A percentile compares a stretch with the other conserved stretches of the same genome.
Conservation (phyloP, 2,797 vertebrate genomes). For the Steatocranus sp. region DNA sequence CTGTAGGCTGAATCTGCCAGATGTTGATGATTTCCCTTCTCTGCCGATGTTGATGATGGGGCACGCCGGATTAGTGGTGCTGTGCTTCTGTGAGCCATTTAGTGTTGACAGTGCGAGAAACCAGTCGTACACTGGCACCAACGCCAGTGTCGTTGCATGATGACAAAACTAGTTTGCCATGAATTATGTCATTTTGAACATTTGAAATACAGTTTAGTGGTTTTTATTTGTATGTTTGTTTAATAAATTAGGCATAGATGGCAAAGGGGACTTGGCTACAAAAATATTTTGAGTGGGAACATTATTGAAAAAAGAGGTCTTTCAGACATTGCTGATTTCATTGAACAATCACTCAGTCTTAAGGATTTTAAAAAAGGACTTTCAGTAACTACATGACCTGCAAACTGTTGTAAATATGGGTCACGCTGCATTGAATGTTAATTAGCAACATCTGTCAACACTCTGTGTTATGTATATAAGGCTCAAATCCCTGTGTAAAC, state of each 20-base stretch:
- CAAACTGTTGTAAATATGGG: not conserved
- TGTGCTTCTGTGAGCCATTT: rapidly evolving
- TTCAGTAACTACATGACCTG: not conserved
- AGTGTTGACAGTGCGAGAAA: not conserved
- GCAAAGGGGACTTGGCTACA: not conserved
- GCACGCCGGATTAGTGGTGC: not conserved
- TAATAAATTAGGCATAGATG: not conserved
- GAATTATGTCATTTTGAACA: not conserved
- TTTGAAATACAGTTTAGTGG: rapidly evolving
- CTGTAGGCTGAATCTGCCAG: not conserved
- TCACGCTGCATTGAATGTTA: not conserved
- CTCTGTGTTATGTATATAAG: not conserved
- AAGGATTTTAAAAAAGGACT: not conserved
- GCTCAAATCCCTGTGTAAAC: not conserved
- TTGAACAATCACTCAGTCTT: not conserved
- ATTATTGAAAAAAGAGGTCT: not conserved
- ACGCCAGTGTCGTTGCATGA: not conserved
- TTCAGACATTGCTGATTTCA: not conserved
- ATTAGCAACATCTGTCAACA: not conserved
- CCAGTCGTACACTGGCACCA: not conserved
- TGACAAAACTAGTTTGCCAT: not conserved
- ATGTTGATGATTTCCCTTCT: not conserved
- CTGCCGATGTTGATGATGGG: not conserved
- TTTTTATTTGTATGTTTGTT: not conserved
- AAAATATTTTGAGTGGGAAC: not conserved